Evolutionary conservation across 2,113 vertebrate genomes (phyloP).

Genomic region (Chloroceryle aenea): DNA sequence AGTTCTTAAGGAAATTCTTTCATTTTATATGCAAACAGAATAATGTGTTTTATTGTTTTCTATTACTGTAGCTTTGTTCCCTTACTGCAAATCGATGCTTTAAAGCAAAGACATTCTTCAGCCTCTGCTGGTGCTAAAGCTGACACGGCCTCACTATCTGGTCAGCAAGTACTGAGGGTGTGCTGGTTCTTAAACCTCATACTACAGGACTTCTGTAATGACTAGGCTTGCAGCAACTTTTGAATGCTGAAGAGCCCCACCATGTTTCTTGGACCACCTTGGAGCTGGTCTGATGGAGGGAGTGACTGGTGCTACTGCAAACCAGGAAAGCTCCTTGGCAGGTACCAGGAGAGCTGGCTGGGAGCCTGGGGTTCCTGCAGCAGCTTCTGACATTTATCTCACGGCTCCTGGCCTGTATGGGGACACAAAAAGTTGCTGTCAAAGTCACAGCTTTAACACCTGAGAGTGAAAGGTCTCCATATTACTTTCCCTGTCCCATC

Average conservation of each 20-base stretch:
- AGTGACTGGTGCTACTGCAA: background rate
- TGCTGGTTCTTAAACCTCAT: background rate
- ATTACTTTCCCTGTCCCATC: accelerated
- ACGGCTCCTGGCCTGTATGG: background rate
- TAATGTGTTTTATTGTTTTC: background rate
- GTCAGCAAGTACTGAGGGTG: background rate
- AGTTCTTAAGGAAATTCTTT: background rate
- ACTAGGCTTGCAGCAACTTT: background rate
- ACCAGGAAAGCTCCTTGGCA: background rate
- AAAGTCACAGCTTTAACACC: background rate
- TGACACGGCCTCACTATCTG: background rate
- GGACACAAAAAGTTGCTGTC: background rate
- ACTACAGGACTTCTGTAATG: background rate
- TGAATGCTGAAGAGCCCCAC: background rate
- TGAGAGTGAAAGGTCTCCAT: background rate
- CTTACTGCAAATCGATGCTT: background rate
- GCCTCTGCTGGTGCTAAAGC: background rate
- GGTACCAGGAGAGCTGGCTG: background rate
- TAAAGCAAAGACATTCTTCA: background rate
- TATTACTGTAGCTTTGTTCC: background rate
- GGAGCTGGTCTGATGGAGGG: background rate
- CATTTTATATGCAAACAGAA: background rate
- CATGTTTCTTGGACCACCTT: background rate
- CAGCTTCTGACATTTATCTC: background rate
- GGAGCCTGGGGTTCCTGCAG: background rate